Evolutionary conservation across 1,140 invertebrate genomes (phyloP), one percentile per base, ranked within the genome.

Genomic region (Antheraea mylitta): DNA sequence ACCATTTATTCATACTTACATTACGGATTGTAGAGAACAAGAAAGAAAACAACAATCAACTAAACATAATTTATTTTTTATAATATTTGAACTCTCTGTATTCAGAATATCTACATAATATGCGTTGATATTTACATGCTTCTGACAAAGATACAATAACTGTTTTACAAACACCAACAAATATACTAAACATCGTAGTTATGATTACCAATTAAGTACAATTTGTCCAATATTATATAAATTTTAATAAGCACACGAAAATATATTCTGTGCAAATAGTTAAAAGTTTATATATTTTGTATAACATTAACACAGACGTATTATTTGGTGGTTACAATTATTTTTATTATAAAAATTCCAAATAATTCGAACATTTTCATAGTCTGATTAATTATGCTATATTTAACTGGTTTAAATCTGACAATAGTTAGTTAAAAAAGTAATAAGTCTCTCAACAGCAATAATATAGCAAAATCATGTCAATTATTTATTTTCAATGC

Each of bases 51-150:
- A n/a, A 16, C 64, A 72, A 72, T 82, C 82, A 89, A 89, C 87
- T 91, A 91, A 90, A 84, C 86, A 87, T 91, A 85, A 89, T 88
- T 89, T 90, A 89, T 87, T 36, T 77, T 89, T 84, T 77, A 85
- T 89, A 87, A 89, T 91, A 91, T 91, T 91, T 91, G 89, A 91
- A 91, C 86, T 91, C 82, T 89, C 79, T 81, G 86, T 85, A 84
- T 86, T 84, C 89, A 89, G 87, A 83, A 86, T 90, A 91, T 89
- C 89, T 91, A 91, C 86, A 91, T 80, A 63, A 83, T 86, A 79
- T 83, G 81, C 80, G 82, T 78, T 75, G 80, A 78, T 91, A 91
- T 91, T 81, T 91, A 91, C 86, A 91, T 81, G 81, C 74, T 82
- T 82, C 84, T 82, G 86, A 81, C 78, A 81, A 86, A 79, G 79